A percentile compares a stretch with the other conserved stretches of the same genome.
These are phyloP conservation scores for Ramphastos sulfuratus DNA, from an alignment of 2,113 vertebrate genomes.

Conservation along the genomic window DNA sequence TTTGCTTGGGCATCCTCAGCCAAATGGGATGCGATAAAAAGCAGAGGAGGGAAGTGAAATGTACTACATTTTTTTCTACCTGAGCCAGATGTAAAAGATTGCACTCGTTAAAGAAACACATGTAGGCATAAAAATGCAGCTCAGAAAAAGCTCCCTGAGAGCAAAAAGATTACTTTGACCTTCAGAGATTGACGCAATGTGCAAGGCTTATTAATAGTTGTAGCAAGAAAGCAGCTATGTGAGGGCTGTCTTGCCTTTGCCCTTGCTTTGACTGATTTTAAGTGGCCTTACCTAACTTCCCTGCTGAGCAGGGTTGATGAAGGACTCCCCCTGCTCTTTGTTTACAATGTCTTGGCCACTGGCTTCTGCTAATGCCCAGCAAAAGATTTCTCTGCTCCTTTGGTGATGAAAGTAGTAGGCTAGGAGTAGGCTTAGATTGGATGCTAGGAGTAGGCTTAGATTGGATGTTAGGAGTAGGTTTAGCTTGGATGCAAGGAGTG, in stretches of 20 bases:
- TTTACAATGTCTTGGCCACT: background rate
- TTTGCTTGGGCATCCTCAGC: background rate
- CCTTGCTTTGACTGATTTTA: slow-evolving; percentile 6
- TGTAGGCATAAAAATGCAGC: slow-evolving; percentile 37
- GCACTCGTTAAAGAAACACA: slow-evolving; percentile 40
- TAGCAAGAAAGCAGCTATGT: background rate
- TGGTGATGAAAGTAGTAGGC: background rate
- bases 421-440: too few relatives aligned
- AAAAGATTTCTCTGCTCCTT: background rate
- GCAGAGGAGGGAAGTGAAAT: background rate
- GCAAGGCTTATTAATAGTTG: slow-evolving; percentile 38
- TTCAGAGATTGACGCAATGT: slow-evolving; percentile 42
- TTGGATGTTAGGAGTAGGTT: too few relatives aligned
- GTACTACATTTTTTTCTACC: background rate
- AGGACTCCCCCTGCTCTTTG: background rate
- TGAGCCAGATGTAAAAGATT: slow-evolving; percentile 49
- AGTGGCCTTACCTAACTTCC: background rate
- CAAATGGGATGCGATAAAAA: slow-evolving; percentile 23
- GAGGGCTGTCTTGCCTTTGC: background rate
- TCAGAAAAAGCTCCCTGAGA: background rate
- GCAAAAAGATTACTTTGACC: slow-evolving; percentile 61
- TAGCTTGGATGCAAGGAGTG: too few relatives aligned
- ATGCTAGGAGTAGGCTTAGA: too few relatives aligned
- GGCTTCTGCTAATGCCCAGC: background rate
- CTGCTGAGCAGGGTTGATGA: slow-evolving; percentile 28